Base-by-base conservation (phyloP, 2,113 vertebrate species). In the Phyllopteryx taeniolatus region DNA sequence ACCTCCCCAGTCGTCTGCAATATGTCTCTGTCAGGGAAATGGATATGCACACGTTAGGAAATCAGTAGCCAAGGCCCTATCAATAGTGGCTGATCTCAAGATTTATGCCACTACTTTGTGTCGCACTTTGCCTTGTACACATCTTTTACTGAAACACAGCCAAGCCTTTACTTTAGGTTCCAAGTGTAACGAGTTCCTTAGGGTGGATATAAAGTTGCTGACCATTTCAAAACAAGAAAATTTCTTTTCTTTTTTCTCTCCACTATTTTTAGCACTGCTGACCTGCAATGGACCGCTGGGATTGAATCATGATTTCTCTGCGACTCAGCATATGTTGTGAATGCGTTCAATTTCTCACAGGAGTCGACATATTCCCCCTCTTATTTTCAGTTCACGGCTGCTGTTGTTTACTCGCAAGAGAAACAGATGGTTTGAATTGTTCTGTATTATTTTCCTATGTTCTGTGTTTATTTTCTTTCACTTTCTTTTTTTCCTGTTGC, bases 1-100 rank as follows among this genome's bases (percentile, higher is more conserved):
- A 93, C 91, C 91, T 91, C 88, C 80, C 67, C 74, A 87, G 86
- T 88, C 85, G 81, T 86, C 80, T 88, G 87, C 86, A 82, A 92
- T 93, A 91, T 88, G 87, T 93, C 91, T 90, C 85, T 92, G 92
- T 91, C 91, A 90, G 78, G 83, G 79, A 91, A 90, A 92, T 88
- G 87, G 91, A 92, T 91, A 92, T 90, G 84, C 89, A 90, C 85
- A 89, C 75, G 89, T 89, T 89, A 88, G 88, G 88, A 91, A 90
- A 92, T 92, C 87, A 82, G 82, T 92, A 89, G 88, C 83, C 84
- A 84, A 88, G 85, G 84, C 81, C 82, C 87, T 92, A 92, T 92
- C 88, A 85, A 91, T 92, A 91, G 80, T 62, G 78, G 71, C 83
- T 86, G 85, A 92, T 92, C 90, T 90, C 62, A 78, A 90, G 91